A percentile compares a stretch with the other conserved stretches of the same genome.
These are phyloP conservation scores for Diabrotica balteata DNA, from an alignment of 2,888 invertebrate species.

Conservation along the genomic window DNA sequence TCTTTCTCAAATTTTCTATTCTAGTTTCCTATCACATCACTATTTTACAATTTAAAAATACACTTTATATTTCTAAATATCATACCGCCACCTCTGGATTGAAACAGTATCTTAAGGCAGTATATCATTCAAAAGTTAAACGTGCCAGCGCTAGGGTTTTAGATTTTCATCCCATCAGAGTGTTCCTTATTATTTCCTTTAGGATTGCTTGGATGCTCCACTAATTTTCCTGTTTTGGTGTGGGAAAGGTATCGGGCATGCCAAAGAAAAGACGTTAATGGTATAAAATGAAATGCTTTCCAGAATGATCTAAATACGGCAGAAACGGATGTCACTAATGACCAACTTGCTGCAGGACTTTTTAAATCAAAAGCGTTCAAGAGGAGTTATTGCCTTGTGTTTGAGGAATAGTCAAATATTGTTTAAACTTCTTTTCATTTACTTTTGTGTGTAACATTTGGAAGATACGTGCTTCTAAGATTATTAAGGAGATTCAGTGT, in stretches of 20 bases:
- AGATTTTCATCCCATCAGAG: constrained; percentile 10
- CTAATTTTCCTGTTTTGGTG: constrained; percentile 25
- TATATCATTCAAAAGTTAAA: constrained; percentile 20
- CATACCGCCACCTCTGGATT: constrained; percentile 1
- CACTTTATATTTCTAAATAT: too few relatives aligned
- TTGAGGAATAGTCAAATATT: too few relatives aligned
- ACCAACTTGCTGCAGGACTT: neutral
- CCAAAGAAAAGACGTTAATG: neutral
- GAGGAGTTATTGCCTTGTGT: too few relatives aligned
- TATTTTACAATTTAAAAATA: too few relatives aligned
- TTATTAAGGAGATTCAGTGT: too few relatives aligned
- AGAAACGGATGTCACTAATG: constrained; percentile 7
- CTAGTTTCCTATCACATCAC: too few relatives aligned
- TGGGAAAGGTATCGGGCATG: constrained; percentile 1
- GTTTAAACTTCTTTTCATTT: too few relatives aligned
- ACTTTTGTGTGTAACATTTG: too few relatives aligned
- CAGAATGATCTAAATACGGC: neutral
- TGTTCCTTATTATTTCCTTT: constrained; percentile 22
- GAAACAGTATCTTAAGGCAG: constrained; percentile 6
- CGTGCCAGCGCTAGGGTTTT: constrained; percentile 6
- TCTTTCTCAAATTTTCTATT: neutral
- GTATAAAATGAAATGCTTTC: neutral
- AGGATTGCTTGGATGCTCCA: constrained; percentile 20
- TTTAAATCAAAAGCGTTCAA: too few relatives aligned
- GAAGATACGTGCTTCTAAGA: too few relatives aligned